Conservation (phyloP, 2,888 invertebrate genomes). For the Brachypterus glaber region DNA sequence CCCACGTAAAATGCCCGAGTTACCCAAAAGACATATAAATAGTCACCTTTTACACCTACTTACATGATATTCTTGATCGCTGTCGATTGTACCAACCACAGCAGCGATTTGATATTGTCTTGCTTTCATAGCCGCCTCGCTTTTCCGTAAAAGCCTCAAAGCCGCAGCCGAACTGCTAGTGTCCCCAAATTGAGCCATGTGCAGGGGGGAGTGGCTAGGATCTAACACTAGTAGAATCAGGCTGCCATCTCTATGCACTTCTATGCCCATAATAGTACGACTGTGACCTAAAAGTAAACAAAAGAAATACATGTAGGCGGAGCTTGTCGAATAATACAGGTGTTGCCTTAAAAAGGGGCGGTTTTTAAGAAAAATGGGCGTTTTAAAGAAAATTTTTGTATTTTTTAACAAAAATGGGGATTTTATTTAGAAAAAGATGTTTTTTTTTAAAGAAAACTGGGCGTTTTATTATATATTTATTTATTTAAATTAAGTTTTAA, state of each 20-base stretch:
- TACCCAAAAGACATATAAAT: not conserved
- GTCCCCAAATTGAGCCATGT: constrained; percentile 58
- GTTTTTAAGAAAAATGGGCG: no score
- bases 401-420: no score
- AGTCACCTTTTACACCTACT: constrained; percentile 11
- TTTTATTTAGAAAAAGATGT: no score
- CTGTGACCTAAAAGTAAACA: constrained; percentile 60
- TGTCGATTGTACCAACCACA: constrained; percentile 62
- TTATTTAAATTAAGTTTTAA: no score
- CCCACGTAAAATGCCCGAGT: constrained; percentile 3
- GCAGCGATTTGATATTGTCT: constrained; percentile 81
- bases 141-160: constrained; percentile 61
- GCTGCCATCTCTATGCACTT: constrained; percentile 58
- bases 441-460: no score
- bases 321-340: not conserved
- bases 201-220: constrained; percentile 73
- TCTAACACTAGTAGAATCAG: constrained; percentile 68
- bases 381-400: no score
- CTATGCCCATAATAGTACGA: constrained; percentile 81
- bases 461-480: no score
- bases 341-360: no score
- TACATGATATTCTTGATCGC: constrained; percentile 68
- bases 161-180: constrained; percentile 50
- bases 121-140: constrained; percentile 67
- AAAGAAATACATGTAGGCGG: not conserved